These are phyloP conservation scores for Coptodon rendalli DNA, from an alignment of 2,113 vertebrate species.

Conservation along the genomic window DNA sequence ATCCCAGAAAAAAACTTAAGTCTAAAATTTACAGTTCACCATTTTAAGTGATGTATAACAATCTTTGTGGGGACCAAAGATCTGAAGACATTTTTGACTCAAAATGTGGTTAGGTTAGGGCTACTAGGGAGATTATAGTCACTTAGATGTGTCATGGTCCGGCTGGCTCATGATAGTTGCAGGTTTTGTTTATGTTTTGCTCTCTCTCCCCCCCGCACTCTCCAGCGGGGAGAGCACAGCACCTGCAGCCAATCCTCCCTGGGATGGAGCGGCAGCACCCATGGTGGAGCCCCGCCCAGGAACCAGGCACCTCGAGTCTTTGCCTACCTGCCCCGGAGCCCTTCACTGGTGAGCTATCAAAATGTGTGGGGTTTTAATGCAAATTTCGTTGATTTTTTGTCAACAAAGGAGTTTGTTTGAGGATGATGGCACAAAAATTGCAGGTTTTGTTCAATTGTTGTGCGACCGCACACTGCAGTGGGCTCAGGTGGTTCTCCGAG, in stretches of 20 bases:
- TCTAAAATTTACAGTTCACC: background rate
- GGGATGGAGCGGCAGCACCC: background rate
- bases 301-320: background rate
- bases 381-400: background rate
- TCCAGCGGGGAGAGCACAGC: background rate
- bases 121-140: background rate
- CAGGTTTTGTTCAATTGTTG: background rate
- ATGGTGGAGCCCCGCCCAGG: background rate
- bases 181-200: background rate
- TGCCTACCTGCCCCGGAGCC: background rate
- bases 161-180: background rate
- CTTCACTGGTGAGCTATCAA: background rate
- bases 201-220: background rate
- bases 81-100: background rate
- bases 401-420: background rate
- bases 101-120: background rate
- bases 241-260: background rate
- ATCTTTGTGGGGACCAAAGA: background rate
- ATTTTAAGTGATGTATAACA: background rate
- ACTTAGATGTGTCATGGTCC: background rate
- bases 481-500: fast-evolving
- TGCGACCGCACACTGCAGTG: fast-evolving
- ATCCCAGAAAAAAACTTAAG: background rate
- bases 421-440: background rate
- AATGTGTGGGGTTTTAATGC: fast-evolving